These are phyloP conservation scores for Bos javanicus DNA, from an alignment of 2,113 vertebrate species.

Conservation along the genomic window DNA sequence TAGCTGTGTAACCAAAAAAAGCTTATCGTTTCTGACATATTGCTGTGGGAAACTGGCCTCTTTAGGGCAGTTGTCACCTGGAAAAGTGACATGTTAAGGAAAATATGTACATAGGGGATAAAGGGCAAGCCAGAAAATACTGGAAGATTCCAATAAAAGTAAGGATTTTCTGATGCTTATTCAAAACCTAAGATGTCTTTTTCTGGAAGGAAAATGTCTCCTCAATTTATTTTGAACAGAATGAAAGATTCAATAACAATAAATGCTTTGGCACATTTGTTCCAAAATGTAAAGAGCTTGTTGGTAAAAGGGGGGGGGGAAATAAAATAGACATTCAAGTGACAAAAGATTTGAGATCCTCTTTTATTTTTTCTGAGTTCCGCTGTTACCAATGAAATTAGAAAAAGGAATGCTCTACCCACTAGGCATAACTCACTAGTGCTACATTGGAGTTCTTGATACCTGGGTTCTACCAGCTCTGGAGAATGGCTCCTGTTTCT, in stretches of 20 bases:
- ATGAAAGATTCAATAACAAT: not conserved
- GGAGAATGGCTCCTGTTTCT: not conserved
- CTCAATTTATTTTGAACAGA: not conserved
- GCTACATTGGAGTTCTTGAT: fast-evolving
- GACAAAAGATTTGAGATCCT: not conserved
- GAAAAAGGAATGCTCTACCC: not conserved
- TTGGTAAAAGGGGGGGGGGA: not conserved
- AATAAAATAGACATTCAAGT: not conserved
- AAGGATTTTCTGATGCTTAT: slow-evolving; percentile 51
- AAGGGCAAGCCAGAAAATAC: slow-evolving; percentile 66
- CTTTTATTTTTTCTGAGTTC: not conserved
- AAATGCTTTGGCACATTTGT: not conserved
- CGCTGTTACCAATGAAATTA: not conserved
- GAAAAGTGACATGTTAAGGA: slow-evolving; percentile 78
- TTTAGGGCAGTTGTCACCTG: slow-evolving; percentile 68
- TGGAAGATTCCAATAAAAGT: slow-evolving; percentile 57
- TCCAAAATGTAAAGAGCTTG: not conserved
- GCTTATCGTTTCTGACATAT: slow-evolving; percentile 74
- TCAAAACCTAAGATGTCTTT: slow-evolving; percentile 54
- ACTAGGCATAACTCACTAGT: not conserved
- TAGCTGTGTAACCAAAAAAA: slow-evolving; percentile 39
- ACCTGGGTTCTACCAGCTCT: not conserved
- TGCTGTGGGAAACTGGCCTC: slow-evolving; percentile 72
- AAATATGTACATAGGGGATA: slow-evolving; percentile 65
- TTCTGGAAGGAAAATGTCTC: not conserved